Evolutionary conservation across 2,888 invertebrate genomes (phyloP), one percentile per base, ranked within the genome.

Genomic region (Euplagia quadripunctaria): DNA sequence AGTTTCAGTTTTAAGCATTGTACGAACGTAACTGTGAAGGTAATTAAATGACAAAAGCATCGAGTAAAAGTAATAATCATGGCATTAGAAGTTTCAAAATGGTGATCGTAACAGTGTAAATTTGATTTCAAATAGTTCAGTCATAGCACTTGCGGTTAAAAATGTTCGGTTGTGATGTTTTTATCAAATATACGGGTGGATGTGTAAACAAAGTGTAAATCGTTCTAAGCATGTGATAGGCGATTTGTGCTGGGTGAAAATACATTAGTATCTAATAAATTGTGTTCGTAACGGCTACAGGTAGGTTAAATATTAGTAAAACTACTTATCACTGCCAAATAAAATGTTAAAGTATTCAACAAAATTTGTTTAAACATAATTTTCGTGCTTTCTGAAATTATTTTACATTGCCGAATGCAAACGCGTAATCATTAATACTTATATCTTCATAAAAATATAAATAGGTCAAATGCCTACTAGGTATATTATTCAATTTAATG

Each of bases 21-120:
- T 89, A 86, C 88, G 88, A 89, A 89, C 65, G 81, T 92, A 91
- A 92, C 92, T 90, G 91, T 91, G 82, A 89, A 92, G 85, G 92
- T 93, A 92, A 95, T 95, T 94, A 92, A 78, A 71, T 77, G 81
- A 94, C 93, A 95, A 95, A 90, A 88, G 88, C 80, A 82, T 87
- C 79, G 82, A 86, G 88, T 88, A 87, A 90, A 91, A 84, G 90
- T 87, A 90, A 94, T 95, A 88, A 95, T 95, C 88, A 93, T 92
- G 89, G 91, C 92, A 91, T 91, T 90, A 87, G 83, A 79, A 84
- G 84, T 86, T 80, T 76, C 82, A 85, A 87, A 90, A 90, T 88
- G 81, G 81, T 82, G 78, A 87, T 85, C 86, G 79, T 86, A 90
- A 52, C 93, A 94, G 94, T 94, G 74, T 78, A 81, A 75, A 73